Evolutionary conservation across 2,888 invertebrate genomes (phyloP), one percentile per base, ranked within the genome.

Genomic region (Agonum fuliginosum): DNA sequence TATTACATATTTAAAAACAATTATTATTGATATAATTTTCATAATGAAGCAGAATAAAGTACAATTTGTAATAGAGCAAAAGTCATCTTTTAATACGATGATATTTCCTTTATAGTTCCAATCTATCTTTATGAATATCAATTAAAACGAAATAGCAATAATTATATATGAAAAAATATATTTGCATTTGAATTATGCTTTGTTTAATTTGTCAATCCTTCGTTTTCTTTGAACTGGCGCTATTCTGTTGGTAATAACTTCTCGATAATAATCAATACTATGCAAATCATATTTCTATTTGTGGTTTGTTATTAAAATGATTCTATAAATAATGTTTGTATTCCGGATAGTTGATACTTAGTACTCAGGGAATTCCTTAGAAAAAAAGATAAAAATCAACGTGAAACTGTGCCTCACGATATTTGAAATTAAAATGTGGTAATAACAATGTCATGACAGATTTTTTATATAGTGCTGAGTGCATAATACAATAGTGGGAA

Each of bases 381-480:
- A 54, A 54, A 54, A 54, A 22, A 54, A 12, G 24, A 54, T 24
- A 54, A 22, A 54, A 24, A 22, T 10, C 54, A 2, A 24, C 54
- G 54, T 54, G 12, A 22, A n/a, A 51, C 48, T 12, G 54, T n/a
- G 22, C 10, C 10, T 22, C 22, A 22, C 22, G 10, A n/a, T 12
- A 54, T 54, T 24, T 54, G 12, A 54, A 54, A 54, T 54, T 54
- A 54, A 54, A 54, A 54, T 54, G 54, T 22, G 54, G 22, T 54
- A 54, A 54, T 54, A 12, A 54, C 54, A 54, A 24, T 20, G 54
- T 54, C 54, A 54, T 54, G 54, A 54, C 12, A 54, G 54, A 19
- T 54, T 54, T 54, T 54, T 54, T 54, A 54, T 54, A 24, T 4
- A 19, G 22, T 37, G n/a, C n/a, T n/a, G n/a, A 27, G 24, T 54